phyloP scores from a whole-genome alignment of 2,113 vertebrate species.

The Pao palembangensis region DNA sequence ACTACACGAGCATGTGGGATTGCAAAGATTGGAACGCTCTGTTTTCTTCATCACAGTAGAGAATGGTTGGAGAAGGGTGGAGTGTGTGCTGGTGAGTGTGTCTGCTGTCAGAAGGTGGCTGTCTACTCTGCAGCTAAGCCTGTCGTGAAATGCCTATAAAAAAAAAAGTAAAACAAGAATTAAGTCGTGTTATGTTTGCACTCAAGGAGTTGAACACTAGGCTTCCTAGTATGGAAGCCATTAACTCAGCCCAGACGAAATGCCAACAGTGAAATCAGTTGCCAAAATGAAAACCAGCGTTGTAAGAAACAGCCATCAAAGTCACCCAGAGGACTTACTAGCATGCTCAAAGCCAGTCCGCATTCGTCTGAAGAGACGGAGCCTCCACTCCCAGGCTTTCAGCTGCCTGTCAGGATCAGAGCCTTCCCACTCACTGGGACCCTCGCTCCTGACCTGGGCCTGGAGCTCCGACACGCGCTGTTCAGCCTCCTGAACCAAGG shows the following conservation, averaged over 20 bases:
- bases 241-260: conserved; percentile 59
- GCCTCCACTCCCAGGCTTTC: conserved; percentile 88
- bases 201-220: conserved; percentile 19
- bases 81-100: conserved; percentile 19
- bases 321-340: conserved; percentile 70
- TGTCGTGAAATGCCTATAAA: conserved; percentile 62
- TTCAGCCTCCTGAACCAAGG: conserved; percentile 84
- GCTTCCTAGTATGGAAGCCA: conserved; percentile 54
- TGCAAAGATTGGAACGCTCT: conserved; percentile 18
- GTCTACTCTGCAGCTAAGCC: conserved; percentile 46
- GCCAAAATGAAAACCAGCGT: conserved; percentile 42
- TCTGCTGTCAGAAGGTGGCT: conserved; percentile 34
- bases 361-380: conserved; percentile 88
- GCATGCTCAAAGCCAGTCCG: conserved; percentile 88
- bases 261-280: conserved; percentile 32
- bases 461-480: conserved; percentile 81
- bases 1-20: conserved; percentile 26
- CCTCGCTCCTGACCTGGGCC: conserved; percentile 77
- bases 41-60: conserved; percentile 35
- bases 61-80: conserved; percentile 31
- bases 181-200: conserved; percentile 33
- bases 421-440: conserved; percentile 69
- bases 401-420: conserved; percentile 84
- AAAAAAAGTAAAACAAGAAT: conserved; percentile 62
- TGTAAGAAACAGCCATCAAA: conserved; percentile 30